These are phyloP conservation scores for Anthoscopus minutus DNA, from an alignment of 2,113 vertebrate genomes.

Conservation along the genomic window DNA sequence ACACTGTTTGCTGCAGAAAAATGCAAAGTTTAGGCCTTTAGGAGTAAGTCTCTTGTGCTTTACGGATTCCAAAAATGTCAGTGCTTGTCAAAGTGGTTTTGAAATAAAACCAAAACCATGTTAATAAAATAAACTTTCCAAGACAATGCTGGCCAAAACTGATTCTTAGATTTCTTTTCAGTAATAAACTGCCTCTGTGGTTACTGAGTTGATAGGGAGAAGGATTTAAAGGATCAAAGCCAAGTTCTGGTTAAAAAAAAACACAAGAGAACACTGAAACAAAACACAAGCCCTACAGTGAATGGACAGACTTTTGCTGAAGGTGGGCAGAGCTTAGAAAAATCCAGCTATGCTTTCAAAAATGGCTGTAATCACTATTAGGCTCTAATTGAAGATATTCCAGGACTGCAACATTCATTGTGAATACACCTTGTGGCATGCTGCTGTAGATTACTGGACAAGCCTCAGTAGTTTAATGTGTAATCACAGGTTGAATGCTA, in stretches of 20 bases:
- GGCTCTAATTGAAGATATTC: background rate
- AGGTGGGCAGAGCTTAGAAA: background rate
- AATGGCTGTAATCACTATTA: background rate
- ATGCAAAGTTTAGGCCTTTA: conserved; percentile 65
- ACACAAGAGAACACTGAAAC: background rate
- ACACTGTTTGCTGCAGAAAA: conserved; percentile 62
- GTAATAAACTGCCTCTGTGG: conserved; percentile 59
- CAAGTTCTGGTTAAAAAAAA: conserved; percentile 4
- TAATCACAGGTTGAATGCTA: background rate
- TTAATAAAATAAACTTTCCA: conserved; percentile 70
- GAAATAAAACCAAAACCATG: conserved; percentile 69
- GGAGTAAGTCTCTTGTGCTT: conserved; percentile 65
- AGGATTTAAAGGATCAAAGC: background rate
- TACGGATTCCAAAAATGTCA: conserved; percentile 66
- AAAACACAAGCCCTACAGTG: background rate
- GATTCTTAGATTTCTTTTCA: conserved; percentile 68
- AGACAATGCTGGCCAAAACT: conserved; percentile 63
- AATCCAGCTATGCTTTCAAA: background rate
- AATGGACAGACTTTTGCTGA: background rate
- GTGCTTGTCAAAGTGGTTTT: conserved; percentile 65
- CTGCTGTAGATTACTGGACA: conserved; percentile 5
- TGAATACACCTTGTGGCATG: conserved; percentile 21
- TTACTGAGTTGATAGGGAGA: conserved; percentile 46
- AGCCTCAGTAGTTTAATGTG: background rate
- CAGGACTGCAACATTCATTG: background rate